phyloP scores from a whole-genome alignment of 1,140 invertebrate genomes.

The Gerris buenoi region DNA sequence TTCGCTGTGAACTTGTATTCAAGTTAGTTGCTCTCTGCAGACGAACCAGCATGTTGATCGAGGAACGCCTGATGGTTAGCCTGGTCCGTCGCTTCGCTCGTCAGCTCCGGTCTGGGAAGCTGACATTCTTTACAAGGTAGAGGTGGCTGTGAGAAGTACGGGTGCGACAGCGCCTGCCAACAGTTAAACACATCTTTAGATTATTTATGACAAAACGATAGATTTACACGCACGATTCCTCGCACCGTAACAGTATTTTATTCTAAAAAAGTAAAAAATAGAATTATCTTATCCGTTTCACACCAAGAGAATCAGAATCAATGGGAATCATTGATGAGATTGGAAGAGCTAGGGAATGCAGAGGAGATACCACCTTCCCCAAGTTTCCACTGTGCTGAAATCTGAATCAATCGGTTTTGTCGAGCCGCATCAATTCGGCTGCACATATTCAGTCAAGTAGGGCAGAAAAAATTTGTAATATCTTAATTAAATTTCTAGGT shows the following conservation, averaged over 20 bases:
- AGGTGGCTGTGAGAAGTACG: neutral
- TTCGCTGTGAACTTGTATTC: too few relatives aligned
- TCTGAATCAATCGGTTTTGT: too few relatives aligned
- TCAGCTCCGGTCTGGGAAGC: neutral
- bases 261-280: neutral
- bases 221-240: neutral
- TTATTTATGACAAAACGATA: neutral
- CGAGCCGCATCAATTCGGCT: too few relatives aligned
- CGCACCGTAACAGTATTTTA: neutral
- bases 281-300: neutral
- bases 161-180: neutral
- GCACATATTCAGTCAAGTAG: too few relatives aligned
- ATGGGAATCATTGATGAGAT: neutral
- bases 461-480: too few relatives aligned
- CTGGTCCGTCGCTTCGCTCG: neutral
- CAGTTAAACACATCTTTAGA: neutral
- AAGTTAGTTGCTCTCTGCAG: neutral
- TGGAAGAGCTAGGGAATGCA: too few relatives aligned
- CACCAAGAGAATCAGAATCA: neutral
- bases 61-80: neutral
- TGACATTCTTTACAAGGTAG: neutral
- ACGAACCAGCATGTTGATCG: neutral
- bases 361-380: too few relatives aligned
- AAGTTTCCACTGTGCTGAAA: too few relatives aligned
- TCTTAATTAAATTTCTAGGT: too few relatives aligned